Percentiles rank a stretch among this genome's conserved stretches.
Conservation (phyloP, 2,888 invertebrate genomes). For the Conops quadrifasciatus region DNA sequence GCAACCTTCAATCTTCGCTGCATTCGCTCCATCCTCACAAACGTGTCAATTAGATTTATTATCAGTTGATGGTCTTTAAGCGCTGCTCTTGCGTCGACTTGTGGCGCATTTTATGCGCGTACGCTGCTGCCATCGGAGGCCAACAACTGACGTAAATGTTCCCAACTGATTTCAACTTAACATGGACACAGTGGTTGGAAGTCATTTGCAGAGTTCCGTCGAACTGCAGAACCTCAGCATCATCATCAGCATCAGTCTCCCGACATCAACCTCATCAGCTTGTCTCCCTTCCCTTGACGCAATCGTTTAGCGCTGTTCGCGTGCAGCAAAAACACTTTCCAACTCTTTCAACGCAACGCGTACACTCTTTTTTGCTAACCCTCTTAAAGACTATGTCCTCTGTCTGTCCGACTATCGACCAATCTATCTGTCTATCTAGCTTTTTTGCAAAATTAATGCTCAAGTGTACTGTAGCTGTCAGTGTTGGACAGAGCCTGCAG, state of each 20-base stretch:
- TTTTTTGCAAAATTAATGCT: slow-evolving; percentile 45
- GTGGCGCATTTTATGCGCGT: slow-evolving; percentile 18
- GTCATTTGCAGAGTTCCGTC: neutral
- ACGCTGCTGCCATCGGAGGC: slow-evolving; percentile 42
- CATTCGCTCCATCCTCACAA: slow-evolving; percentile 47
- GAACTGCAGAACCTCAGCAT: neutral
- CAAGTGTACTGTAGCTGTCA: slow-evolving; percentile 51
- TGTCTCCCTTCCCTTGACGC: slow-evolving; percentile 47
- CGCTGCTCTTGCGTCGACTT: slow-evolving; percentile 21
- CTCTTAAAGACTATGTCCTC: neutral
- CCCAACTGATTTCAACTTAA: slow-evolving; percentile 1
- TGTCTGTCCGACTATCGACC: slow-evolving; percentile 17
- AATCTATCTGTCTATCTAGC: neutral
- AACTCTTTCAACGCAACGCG: slow-evolving; percentile 13
- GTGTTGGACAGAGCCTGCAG: slow-evolving; percentile 51
- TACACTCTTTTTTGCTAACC: slow-evolving; percentile 5
- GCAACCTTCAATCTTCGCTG: neutral
- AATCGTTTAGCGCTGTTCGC: slow-evolving; percentile 46
- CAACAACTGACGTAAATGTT: no score
- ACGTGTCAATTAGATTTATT: slow-evolving; percentile 66
- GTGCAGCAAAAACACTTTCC: slow-evolving; percentile 36
- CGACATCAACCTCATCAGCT: no score
- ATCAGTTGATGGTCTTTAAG: slow-evolving; percentile 53
- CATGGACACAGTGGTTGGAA: neutral
- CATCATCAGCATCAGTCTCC: slow-evolving; percentile 18